phyloP scores from a whole-genome alignment of 2,113 vertebrate genomes.

The Pangasianodon gigas region DNA sequence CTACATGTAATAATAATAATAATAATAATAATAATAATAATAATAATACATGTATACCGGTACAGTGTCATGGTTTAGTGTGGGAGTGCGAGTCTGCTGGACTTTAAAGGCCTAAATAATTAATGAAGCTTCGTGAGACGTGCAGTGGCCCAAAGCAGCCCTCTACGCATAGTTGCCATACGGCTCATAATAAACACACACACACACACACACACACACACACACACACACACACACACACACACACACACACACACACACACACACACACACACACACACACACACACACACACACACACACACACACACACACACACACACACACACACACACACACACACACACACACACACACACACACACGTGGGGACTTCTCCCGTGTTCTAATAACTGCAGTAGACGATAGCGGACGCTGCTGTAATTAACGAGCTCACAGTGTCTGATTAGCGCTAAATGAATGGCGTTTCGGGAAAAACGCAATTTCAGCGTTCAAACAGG shows the following conservation, averaged over 20 bases:
- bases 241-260: no score
- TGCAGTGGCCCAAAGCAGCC: slow-evolving; percentile 57
- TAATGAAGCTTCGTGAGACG: slow-evolving; percentile 69
- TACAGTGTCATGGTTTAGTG: not conserved
- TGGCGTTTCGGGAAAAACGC: slow-evolving; percentile 15
- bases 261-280: slow-evolving; percentile 12
- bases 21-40: not conserved
- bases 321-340: not conserved
- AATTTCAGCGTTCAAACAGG: slow-evolving; percentile 52
- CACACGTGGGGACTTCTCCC: not conserved
- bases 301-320: slow-evolving; percentile 35
- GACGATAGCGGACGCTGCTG: slow-evolving; percentile 39
- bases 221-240: slow-evolving; percentile 18
- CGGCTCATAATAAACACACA: not conserved
- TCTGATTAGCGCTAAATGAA: slow-evolving; percentile 45
- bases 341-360: slow-evolving; percentile 24
- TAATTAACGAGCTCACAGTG: slow-evolving; percentile 52
- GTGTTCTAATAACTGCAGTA: slow-evolving; percentile 41
- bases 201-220: slow-evolving; percentile 11
- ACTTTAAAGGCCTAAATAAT: slow-evolving; percentile 72
- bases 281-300: not conserved
- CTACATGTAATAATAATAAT: not conserved
- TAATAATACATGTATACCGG: not conserved
- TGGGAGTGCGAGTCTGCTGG: slow-evolving; percentile 31
- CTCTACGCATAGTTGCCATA: not conserved